A percentile compares a stretch with the other conserved stretches of the same genome.
These are phyloP conservation scores for Lycocerus yunnanus DNA, from an alignment of 2,888 invertebrate species.

Conservation along the genomic window DNA sequence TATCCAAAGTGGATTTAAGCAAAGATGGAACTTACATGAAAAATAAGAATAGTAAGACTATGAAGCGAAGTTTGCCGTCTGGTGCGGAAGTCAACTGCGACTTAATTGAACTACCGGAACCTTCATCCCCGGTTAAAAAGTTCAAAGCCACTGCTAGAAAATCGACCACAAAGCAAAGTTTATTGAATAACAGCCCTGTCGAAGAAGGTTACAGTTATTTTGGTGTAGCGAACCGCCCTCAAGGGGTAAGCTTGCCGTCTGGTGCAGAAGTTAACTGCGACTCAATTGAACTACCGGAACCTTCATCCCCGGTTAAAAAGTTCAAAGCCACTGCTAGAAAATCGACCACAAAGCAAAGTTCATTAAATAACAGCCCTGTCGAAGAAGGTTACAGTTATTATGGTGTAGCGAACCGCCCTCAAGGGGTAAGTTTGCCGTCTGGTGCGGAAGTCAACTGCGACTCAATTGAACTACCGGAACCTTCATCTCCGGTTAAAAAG, in stretches of 20 bases:
- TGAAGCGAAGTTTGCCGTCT: background rate
- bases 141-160: slow-evolving; percentile 21
- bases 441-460: background rate
- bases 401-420: no score
- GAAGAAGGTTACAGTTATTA: slow-evolving; percentile 58
- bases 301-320: background rate
- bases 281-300: background rate
- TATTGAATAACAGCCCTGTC: slow-evolving; percentile 34
- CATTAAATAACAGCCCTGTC: slow-evolving; percentile 34
- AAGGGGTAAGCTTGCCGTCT: background rate
- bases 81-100: background rate
- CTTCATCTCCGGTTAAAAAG: background rate
- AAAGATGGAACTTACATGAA: slow-evolving; percentile 15
- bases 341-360: slow-evolving; percentile 41
- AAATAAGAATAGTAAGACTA: background rate
- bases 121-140: background rate
- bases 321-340: slow-evolving; percentile 21
- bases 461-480: background rate
- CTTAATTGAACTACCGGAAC: background rate
- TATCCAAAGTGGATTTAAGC: slow-evolving; percentile 5
- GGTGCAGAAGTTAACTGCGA: background rate
- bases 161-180: slow-evolving; percentile 41
- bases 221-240: no score
- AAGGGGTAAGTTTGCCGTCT: background rate
- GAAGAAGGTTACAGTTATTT: slow-evolving; percentile 58